Evolutionary conservation across 2,888 invertebrate genomes (phyloP), one percentile per base, ranked within the genome.

Genomic region (Biston stratarius): DNA sequence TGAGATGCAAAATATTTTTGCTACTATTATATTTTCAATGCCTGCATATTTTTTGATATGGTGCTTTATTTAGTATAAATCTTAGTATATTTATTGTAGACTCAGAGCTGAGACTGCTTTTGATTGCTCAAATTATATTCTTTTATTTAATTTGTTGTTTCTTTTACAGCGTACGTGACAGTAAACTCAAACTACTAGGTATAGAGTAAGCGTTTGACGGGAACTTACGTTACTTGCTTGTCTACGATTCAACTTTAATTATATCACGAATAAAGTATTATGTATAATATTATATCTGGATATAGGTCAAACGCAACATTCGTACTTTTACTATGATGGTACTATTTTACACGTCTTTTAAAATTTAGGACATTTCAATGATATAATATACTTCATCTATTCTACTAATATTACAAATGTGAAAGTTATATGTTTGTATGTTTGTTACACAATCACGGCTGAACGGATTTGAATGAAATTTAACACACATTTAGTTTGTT

Each of bases 221-320:
- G 24, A 11, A 24, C 7, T 2, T 5, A 15, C 33, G 15, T 58
- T 24, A 40, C 6, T 5, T 15, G 59, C 8, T 33, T 40, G 47
- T 33, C 49, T 40, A 48, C 40, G 40, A 24, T 49, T 49, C 40
- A 10, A 58, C 10, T 11, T 14, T 42, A 34, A 14, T 52, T 42
- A 51, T 11, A 34, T 44, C n/a, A 44, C 14, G 44, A 44, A 44
- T 44, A 42, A 6, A 36, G n/a, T 51, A 7, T 51, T 44, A 38
- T 3, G 48, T 59, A 40, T 44, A 34, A 51, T 11, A 42, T 38
- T 10, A 6, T 40, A 24, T 59, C 38, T 40, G 7, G 42, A 60
- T 60, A 52, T 52, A 52, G 60, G 60, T 52, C 52, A 60, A 60
- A 60, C 51, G 51, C 51, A 42, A 14, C 10, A 38, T 15, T 6